Conservation (phyloP, 2,113 vertebrate genomes). For the Ranitomeya imitator region DNA sequence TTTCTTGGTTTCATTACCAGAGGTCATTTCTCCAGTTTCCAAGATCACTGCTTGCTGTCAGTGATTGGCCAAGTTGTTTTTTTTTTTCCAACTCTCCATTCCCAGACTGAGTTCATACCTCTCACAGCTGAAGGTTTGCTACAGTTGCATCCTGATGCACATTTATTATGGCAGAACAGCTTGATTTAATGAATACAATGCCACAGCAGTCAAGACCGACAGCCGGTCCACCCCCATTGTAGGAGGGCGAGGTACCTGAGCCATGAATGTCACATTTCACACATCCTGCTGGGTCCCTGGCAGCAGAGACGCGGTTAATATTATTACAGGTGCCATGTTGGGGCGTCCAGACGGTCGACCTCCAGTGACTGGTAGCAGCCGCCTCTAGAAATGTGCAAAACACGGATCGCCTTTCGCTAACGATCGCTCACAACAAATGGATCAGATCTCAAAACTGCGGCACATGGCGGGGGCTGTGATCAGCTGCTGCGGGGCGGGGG, state of each 20-base stretch:
- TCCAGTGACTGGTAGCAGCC: slow-evolving; percentile 7
- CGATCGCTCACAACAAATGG: neutral
- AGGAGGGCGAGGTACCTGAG: too few relatives aligned
- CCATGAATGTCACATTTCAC: too few relatives aligned
- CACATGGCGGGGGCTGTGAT: neutral
- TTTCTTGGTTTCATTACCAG: too few relatives aligned
- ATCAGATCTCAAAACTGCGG: slow-evolving; percentile 9
- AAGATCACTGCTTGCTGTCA: too few relatives aligned
- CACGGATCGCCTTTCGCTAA: slow-evolving; percentile 29
- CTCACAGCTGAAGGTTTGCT: too few relatives aligned
- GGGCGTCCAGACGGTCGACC: neutral
- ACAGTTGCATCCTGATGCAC: neutral
- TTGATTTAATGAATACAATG: neutral
- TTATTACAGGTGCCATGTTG: neutral
- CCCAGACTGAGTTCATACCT: too few relatives aligned
- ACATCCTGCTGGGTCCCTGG: neutral
- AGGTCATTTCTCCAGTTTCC: too few relatives aligned
- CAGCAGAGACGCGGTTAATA: neutral
- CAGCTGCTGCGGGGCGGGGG: neutral
- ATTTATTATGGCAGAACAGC: too few relatives aligned
- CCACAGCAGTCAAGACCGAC: neutral
- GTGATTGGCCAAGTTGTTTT: too few relatives aligned
- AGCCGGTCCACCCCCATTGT: too few relatives aligned
- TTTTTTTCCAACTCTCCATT: too few relatives aligned
- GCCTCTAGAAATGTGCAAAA: slow-evolving; percentile 35